Conservation (phyloP, 2,797 vertebrate species). For the Acipenser ruthenus region DNA sequence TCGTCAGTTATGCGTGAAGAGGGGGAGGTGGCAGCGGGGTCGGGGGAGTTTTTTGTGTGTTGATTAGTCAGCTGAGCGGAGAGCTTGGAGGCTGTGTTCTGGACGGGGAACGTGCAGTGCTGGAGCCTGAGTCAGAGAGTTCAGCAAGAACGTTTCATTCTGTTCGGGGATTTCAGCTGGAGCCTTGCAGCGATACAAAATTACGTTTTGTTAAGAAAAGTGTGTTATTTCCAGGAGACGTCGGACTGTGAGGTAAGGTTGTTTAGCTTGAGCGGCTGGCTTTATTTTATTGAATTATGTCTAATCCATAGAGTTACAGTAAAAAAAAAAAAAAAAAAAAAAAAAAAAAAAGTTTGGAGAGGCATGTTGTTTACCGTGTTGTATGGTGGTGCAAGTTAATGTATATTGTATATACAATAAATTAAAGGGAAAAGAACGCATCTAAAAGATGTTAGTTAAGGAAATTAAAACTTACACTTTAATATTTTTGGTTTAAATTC, state of each 20-base stretch:
- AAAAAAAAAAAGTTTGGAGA: too few species aligned
- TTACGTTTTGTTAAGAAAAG: slow-evolving; percentile 4
- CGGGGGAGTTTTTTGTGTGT: not conserved
- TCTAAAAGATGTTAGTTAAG: too few species aligned
- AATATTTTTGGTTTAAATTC: too few species aligned
- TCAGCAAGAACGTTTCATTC: not conserved
- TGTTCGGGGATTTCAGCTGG: too few species aligned
- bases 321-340: too few species aligned
- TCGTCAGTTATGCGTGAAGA: slow-evolving; percentile 4
- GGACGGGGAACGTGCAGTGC: not conserved
- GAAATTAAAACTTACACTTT: too few species aligned
- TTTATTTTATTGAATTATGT: not conserved
- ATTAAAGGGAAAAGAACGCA: too few species aligned
- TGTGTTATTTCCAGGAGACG: slow-evolving; percentile 5
- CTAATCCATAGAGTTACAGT: too few species aligned
- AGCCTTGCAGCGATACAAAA: not conserved
- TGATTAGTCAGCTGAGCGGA: not conserved
- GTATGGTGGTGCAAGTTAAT: too few species aligned
- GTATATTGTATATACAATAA: too few species aligned
- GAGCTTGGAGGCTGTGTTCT: not conserved
- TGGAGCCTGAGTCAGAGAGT: not conserved
- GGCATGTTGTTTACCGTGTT: too few species aligned
- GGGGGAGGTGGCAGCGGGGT: not conserved
- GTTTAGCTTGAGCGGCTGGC: not conserved
- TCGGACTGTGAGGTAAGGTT: slow-evolving; percentile 26